Base-by-base conservation (phyloP, 2,888 invertebrate genomes). In the Helleia helle region DNA sequence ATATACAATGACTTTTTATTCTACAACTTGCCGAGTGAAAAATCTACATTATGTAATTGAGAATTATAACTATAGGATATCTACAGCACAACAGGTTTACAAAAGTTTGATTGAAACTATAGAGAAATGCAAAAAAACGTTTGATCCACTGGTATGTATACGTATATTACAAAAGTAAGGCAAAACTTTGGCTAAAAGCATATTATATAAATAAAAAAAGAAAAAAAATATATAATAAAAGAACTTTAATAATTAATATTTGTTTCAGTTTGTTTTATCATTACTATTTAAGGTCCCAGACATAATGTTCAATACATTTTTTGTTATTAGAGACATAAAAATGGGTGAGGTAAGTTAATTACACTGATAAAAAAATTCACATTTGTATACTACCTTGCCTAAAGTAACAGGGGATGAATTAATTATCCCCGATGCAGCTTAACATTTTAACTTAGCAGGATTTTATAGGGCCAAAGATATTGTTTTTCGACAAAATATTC, bases 261-360 rank as follows among this genome's bases (percentile, higher is more conserved):
- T 30, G 30, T 31, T 31, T 8, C 18, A 31, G 31, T 31, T 31
- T n/a, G 4, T 18, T 11, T 11, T 31, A 3, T 18, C 17, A 4
- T 11, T 17, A 2, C 3, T 17, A 7, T 31, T 18, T 9, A 31
- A 31, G 31, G 11, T 31, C 9, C 31, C 31, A 3, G 31, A 31
- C 11, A n/a, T 31, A 3, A 11, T 31, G 17, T 6, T 4, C 6
- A 11, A 4, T 11, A 31, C 18, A 6, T 31, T 11, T 11, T 6
- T 31, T 31, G 7, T 11, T 11, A 31, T 31, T 4, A 31, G 18
- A 9, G 31, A 31, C 7, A 31, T 31, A 5, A 31, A 31, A 31
- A 17, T 3, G 9, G 17, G 18, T 6, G 18, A 31, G 18, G 31
- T 31, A 31, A 31, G 13, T 2, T n/a, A 28, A 28, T 2, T 25